Evolutionary conservation across 2,888 invertebrate genomes (phyloP).

Genomic region (Callyntrura guangdongensis): DNA sequence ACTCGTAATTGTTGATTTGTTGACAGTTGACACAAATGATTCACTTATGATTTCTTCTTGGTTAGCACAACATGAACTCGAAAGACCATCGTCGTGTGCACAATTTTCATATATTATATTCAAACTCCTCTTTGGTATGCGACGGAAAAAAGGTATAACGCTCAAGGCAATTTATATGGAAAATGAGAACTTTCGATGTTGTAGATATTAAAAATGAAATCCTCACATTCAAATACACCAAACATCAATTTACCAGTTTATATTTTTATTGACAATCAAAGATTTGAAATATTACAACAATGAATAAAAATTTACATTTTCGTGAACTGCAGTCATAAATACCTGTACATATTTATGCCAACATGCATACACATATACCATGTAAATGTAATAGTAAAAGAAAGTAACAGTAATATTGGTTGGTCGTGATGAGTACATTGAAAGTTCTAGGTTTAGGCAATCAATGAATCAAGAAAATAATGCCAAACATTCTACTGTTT

Average conservation of each 20-base stretch:
- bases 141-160: too few species aligned
- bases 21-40: slow-evolving; percentile 50
- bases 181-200: not conserved
- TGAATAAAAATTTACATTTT: not conserved
- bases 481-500: slow-evolving; percentile 27
- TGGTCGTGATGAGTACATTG: not conserved
- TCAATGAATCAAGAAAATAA: not conserved
- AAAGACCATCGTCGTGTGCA: not conserved
- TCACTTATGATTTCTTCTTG: slow-evolving; percentile 8
- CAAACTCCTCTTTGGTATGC: too few species aligned
- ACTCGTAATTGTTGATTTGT: slow-evolving; percentile 25
- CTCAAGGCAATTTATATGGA: too few species aligned
- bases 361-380: not conserved
- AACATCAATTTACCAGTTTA: not conserved
- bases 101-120: too few species aligned
- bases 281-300: not conserved
- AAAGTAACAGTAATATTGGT: not conserved
- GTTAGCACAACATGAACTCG: not conserved
- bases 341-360: not conserved
- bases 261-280: slow-evolving; percentile 5
- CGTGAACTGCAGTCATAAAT: not conserved
- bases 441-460: not conserved
- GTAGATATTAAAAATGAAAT: slow-evolving; percentile 5
- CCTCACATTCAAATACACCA: not conserved
- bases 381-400: not conserved